Base-by-base conservation (phyloP, 2,797 vertebrate species). In the Capromys pilorides region DNA sequence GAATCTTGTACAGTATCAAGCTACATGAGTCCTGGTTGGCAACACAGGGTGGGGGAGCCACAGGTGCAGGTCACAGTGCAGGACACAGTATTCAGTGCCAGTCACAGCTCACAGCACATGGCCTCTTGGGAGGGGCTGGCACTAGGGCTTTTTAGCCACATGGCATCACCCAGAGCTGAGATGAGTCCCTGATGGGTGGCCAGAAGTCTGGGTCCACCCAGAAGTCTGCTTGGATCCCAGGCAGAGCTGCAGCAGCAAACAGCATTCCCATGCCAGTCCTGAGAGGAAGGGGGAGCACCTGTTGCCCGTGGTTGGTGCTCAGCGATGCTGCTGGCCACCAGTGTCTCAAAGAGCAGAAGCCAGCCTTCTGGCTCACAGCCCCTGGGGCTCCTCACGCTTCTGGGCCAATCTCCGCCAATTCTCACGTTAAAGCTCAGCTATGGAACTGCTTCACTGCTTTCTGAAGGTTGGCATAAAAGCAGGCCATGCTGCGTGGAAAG, bases 401-500 rank as follows among this genome's bases (percentile, higher is more conserved):
- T 7, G 0, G 2, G 59, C 21, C 9, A 86, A 96, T 97, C 97
- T 95, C 96, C 86, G 95, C 98, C 81, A 31, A 6, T 1, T 49
- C 6, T 45, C 41, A 19, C 13, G 45, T 0, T 39, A 41, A 4
- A 1, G 0, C 4, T 98, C 97, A 98, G 0, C 61, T 97, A 86
- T 98, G 98, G 69, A 99, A 97, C 9, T 98, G 97, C 96, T 98
- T 99, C 57, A 99, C 97, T 0, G 98, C 98, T 97, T 99, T 99
- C 96, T 97, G 93, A 90, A 99, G 98, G 98, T 99, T 99, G 97
- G 95, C 98, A 94, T 99, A 99, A 98, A 99, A 99, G 41, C 98
- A 98, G 0, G 97, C 95, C 99, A 99, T 99, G 97, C 98, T 99
- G 90, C 98, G 98, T 4, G 99, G 99, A 96, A 99, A 99, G 98